Conservation (phyloP, 2,113 vertebrate species). For the Lanius ludovicianus region DNA sequence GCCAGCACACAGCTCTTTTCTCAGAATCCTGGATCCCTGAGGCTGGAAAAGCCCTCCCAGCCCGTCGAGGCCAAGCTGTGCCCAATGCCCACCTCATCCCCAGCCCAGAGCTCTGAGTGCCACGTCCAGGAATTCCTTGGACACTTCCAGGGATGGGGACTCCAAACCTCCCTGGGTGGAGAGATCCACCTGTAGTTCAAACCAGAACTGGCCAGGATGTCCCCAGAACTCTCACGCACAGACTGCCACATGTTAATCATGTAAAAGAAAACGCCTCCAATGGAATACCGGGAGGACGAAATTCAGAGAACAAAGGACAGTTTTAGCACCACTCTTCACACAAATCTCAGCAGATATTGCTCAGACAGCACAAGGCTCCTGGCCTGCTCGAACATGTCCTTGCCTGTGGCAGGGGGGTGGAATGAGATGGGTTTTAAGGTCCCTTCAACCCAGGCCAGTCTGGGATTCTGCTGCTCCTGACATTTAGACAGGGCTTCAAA, state of each 20-base stretch:
- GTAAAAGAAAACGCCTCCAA: not conserved
- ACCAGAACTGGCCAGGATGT: accelerated
- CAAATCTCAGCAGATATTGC: not conserved
- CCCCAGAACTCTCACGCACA: not conserved
- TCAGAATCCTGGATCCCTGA: not conserved
- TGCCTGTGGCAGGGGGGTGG: not conserved
- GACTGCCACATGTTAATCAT: accelerated
- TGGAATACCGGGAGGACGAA: not conserved
- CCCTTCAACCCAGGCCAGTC: not conserved
- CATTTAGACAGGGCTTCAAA: not conserved
- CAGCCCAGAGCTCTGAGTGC: not conserved
- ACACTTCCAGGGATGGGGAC: not conserved
- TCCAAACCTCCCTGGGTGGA: not conserved
- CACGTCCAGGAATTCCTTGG: not conserved
- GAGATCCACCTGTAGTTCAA: not conserved
- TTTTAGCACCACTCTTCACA: not conserved
- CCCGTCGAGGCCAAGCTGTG: accelerated
- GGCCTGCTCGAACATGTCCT: not conserved
- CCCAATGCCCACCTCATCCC: accelerated
- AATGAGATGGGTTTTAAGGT: not conserved
- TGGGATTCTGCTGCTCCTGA: not conserved
- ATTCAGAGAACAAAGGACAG: not conserved
- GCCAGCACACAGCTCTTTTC: not conserved
- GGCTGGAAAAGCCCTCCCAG: not conserved
- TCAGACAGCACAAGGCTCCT: not conserved